Percentiles rank a stretch among this genome's conserved stretches.
Conservation (phyloP, 2,797 vertebrate species). For the Tadarida brasiliensis region DNA sequence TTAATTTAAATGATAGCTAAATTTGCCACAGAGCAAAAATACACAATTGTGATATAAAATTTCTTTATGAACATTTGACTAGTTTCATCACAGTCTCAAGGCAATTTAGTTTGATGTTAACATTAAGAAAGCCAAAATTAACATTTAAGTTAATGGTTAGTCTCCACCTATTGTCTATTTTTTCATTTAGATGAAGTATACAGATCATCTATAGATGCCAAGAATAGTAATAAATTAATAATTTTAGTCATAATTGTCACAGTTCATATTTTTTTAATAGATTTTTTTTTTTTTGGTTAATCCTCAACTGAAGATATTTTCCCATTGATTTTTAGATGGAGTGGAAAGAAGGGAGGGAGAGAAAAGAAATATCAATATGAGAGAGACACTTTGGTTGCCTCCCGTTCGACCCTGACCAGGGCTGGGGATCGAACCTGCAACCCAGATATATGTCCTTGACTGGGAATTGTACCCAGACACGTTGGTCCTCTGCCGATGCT, state of each 20-base stretch:
- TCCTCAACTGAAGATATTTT: too few relatives aligned
- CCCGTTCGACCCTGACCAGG: too few relatives aligned
- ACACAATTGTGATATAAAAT: neutral
- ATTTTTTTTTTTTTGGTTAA: too few relatives aligned
- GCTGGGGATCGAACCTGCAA: too few relatives aligned
- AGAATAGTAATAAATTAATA: neutral
- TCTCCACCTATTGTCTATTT: neutral
- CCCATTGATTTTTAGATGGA: too few relatives aligned
- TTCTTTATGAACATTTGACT: neutral
- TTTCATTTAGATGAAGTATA: neutral
- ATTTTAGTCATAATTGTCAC: neutral
- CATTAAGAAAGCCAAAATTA: neutral
- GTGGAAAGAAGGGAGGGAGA: too few relatives aligned
- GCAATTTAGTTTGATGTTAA: neutral
- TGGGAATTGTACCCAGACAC: too few relatives aligned
- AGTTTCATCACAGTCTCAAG: neutral
- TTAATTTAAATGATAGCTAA: constrained; percentile 28
- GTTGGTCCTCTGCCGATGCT: too few relatives aligned
- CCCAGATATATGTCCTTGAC: too few relatives aligned
- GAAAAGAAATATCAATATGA: too few relatives aligned
- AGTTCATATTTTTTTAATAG: neutral
- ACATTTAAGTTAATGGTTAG: neutral
- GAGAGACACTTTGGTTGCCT: too few relatives aligned
- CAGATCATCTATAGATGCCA: neutral
- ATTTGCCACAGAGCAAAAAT: constrained; percentile 9